Base-by-base conservation (phyloP, 2,113 vertebrate genomes). In the Brachionichthys hirsutus region DNA sequence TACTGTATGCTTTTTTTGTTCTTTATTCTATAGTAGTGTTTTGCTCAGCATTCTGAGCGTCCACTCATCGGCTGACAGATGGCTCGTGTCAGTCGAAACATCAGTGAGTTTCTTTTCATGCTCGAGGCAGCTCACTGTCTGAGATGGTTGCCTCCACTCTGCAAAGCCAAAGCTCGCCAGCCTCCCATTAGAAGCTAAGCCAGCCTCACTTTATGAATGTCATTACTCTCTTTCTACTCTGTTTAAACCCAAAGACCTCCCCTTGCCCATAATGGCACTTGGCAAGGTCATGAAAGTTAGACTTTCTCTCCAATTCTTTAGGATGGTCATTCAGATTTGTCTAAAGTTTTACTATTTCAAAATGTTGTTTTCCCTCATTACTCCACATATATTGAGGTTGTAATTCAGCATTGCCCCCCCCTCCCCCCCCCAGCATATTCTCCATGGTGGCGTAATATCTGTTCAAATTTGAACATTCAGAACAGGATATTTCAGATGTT, bases 141-240 rank as follows among this genome's bases (percentile, higher is more conserved):
- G 75, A 65, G 66, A 74, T 54, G 62, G 70, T 62, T 72, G 51
- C 70, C 82, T 84, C 77, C 69, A 60, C 74, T 57, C 18, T 43
- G 71, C 54, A 66, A 77, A 68, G 38, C 70, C 72, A 73, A 71
- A 77, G 66, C 85, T 72, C 63, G 82, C 77, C 58, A 78, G 73
- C 59, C 78, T 75, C 81, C 76, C 51, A 86, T 90, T 90, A 89
- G 77, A 74, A 85, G 82, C 74, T 76, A 85, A 87, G 73, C 80
- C 79, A 83, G 82, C 62, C 53, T 81, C 70, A 80, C 80, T 87
- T 84, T 85, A 52, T 75, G 73, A 62, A 59, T 79, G 62, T 74
- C 79, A 85, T 87, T 87, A 84, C 65, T 48, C 43, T 67, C 51
- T 78, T 17, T 81, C 62, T 8, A 30, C 24, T 54, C 59, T 64